Evolutionary conservation across 2,888 invertebrate species (phyloP), one percentile per base, ranked within the genome.

Genomic region (Oxyscelio sp.): DNA sequence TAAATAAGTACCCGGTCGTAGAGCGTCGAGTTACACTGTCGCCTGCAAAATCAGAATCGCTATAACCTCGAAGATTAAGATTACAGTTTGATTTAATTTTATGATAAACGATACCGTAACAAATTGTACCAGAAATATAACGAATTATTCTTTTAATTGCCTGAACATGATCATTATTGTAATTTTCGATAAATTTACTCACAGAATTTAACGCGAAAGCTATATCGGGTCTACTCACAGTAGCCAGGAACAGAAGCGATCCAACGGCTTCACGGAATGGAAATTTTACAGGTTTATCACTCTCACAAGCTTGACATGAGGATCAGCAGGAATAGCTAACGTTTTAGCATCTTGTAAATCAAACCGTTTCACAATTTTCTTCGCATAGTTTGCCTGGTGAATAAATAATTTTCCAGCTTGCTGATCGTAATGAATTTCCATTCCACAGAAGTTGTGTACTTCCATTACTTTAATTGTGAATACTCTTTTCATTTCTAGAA

Each of bases 181-280:
- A 68, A 38, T 50, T 21, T 17, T 68, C 24, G 9, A 68, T 15
- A 68, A 40, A 71, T 21, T 31, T 58, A 50, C 71, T 71, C 4
- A 71, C 59, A 3, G 19, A 27, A 58, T 43, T 71, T 4, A 50
- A 0, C 0, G 73, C 61, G n/a, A 19, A 74, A 0, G 38, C 22
- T 2, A 68, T 78, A 19, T 61, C 59, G 8, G 70, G 70, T 61
- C 61, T 38, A 17, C 68, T 78, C 21, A 61, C 78, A 5, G 48
- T 50, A 21, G 78, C 68, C 31, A 78, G 70, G 34, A 70, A 78
- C 63, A 70, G 40, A 45, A 78, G 78, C 13, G 45, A 78, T 8
- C 63, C 54, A 5, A 78, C 54, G 4, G 78, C 78, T 27, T 78
- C 78, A 6, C 78, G 78, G 59, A 66, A 78, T 59, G 61, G 63